Evolutionary conservation across 1,140 invertebrate genomes (phyloP).

Genomic region (Hermetia illucens): DNA sequence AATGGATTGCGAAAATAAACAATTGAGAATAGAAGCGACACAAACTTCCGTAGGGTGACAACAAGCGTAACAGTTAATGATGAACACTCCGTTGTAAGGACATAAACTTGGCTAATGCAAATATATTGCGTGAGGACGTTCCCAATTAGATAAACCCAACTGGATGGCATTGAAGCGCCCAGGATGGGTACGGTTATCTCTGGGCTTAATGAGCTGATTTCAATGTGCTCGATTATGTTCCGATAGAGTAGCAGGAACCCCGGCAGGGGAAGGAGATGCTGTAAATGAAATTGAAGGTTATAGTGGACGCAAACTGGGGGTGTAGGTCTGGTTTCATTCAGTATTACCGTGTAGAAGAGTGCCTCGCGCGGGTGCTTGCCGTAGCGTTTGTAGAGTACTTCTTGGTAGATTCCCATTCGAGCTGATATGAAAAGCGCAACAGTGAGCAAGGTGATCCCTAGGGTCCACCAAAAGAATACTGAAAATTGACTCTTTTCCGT

Average conservation of each 20-base stretch:
- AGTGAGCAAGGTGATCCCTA: slow-evolving; percentile 74
- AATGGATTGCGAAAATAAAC: slow-evolving; percentile 92
- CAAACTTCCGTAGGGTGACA: slow-evolving; percentile 89
- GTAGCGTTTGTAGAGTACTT: slow-evolving; percentile 68
- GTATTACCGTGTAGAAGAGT: slow-evolving; percentile 76
- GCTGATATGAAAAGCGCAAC: slow-evolving; percentile 86
- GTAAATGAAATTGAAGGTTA: slow-evolving; percentile 27
- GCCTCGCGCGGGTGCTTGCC: slow-evolving; percentile 94
- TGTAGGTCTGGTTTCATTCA: too few species aligned
- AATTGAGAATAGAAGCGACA: slow-evolving; percentile 89
- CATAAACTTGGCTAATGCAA: slow-evolving; percentile 90
- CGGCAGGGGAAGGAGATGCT: slow-evolving; percentile 78
- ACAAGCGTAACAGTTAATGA: slow-evolving; percentile 92
- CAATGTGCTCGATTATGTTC: slow-evolving; percentile 62
- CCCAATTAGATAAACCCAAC: slow-evolving; percentile 66
- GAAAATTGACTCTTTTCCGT: slow-evolving; percentile 35
- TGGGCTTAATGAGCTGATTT: slow-evolving; percentile 41
- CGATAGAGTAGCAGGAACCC: slow-evolving; percentile 59
- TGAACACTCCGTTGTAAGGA: slow-evolving; percentile 83
- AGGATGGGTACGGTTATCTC: slow-evolving; percentile 33
- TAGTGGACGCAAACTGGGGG: neutral
- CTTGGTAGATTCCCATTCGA: slow-evolving; percentile 93
- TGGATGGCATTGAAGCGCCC: slow-evolving; percentile 46
- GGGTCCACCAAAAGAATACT: slow-evolving; percentile 62
- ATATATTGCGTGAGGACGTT: slow-evolving; percentile 90